Base-by-base conservation (phyloP, 2,888 invertebrate genomes). In the Epirrita christyi region DNA sequence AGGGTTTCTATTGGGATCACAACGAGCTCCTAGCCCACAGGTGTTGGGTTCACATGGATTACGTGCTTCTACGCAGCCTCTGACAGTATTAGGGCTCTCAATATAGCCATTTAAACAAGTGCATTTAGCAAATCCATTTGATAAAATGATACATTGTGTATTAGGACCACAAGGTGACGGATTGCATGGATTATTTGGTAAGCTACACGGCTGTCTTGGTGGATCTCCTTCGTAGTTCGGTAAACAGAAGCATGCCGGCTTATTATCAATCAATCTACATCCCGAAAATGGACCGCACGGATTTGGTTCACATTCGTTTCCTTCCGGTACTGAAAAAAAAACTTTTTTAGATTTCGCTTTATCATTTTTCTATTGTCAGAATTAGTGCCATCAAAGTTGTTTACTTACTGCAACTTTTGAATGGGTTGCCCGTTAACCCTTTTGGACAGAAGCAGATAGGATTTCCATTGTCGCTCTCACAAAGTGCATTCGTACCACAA, bases 401-500 rank as follows among this genome's bases (percentile, higher is more conserved):
- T 59, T 85, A 96, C 97, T 94, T 94, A 97, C 97, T 96, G 94
- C 97, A 97, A 86, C 95, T 96, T 78, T 95, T 94, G 81, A 97
- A 97, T 41, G 98, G 98, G 93, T 98, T 97, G 83, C 98, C 98
- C 3, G 97, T 97, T 63, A 97, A 91, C 61, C 97, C 97, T 83
- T 96, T 97, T 0, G 97, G 97, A 77, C 98, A 98, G 88, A 94
- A 96, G 76, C 98, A 98, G 67, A 97, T 96, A 1, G 97, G 97
- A 81, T 95, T 96, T 48, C 97, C 97, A 71, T 95, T 94, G 71
- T 97, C 96, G 47, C 95, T 93, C 88, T 97, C 97, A 78, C 98
- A 98, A 63, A 96, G 86, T 0, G 98, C 97, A 74, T 96, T 96
- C 1, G 93, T 85, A n/a, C 97, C 97, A 73, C 97, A 97, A n/a